Conservation (phyloP, 2,888 invertebrate genomes). For the Heliconius aoede region DNA sequence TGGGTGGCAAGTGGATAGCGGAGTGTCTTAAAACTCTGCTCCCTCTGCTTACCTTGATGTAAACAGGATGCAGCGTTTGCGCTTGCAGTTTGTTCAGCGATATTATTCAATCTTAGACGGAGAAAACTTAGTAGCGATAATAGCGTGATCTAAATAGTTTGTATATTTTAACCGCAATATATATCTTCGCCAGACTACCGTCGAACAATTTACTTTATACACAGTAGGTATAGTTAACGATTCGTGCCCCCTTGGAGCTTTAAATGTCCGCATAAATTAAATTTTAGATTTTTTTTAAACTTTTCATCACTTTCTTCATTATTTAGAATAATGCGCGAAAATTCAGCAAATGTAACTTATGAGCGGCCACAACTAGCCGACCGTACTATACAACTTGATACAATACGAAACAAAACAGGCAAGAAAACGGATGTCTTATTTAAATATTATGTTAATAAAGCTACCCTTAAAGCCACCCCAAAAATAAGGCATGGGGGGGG, state of each 20-base stretch:
- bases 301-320: neutral
- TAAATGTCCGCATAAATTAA: neutral
- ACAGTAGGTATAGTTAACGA: neutral
- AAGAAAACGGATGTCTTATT: slow-evolving; percentile 57
- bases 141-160: neutral
- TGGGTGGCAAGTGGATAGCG: no score
- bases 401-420: slow-evolving; percentile 32
- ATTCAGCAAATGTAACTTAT: neutral
- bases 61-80: neutral
- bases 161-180: slow-evolving; percentile 13
- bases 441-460: slow-evolving; percentile 82
- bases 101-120: neutral
- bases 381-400: neutral
- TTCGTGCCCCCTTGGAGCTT: neutral
- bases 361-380: neutral
- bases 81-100: no score
- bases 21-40: no score
- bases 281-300: neutral
- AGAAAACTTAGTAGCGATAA: neutral
- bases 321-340: neutral
- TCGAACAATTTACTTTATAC: slow-evolving; percentile 14
- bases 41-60: no score
- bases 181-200: slow-evolving; percentile 11
- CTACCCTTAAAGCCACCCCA: slow-evolving; percentile 57
- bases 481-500: slow-evolving; percentile 49